phyloP scores from a whole-genome alignment of 2,113 vertebrate genomes.

The Alethe castanea region DNA sequence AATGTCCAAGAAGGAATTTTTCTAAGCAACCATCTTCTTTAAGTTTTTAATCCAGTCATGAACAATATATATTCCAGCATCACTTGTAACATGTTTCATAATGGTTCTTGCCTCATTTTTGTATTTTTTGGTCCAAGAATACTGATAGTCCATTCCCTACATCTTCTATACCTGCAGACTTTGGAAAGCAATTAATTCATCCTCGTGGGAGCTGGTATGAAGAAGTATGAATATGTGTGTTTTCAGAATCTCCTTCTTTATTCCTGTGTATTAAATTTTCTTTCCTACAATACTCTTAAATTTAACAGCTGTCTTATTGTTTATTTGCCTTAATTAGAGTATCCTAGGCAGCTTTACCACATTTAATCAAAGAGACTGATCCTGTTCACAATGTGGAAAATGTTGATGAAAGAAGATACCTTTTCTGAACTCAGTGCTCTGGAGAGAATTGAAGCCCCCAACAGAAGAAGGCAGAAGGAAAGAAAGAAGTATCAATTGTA shows the following conservation, averaged over 20 bases:
- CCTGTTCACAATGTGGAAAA: not conserved
- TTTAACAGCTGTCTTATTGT: not conserved
- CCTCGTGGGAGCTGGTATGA: not conserved
- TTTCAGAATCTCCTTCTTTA: not conserved
- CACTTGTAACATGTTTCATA: not conserved
- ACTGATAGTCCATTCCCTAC: not conserved
- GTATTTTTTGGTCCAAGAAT: not conserved
- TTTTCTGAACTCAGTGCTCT: not conserved
- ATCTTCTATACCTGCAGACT: not conserved
- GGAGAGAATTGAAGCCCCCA: not conserved
- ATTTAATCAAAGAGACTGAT: not conserved
- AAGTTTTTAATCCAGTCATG: not conserved
- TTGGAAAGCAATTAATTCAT: not conserved
- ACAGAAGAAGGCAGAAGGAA: not conserved
- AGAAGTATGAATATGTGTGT: not conserved
- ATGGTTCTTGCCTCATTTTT: not conserved
- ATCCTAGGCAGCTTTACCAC: not conserved
- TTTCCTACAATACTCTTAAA: not conserved
- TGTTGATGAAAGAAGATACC: not conserved
- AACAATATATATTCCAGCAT: not conserved
- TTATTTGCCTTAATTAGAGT: conserved; percentile 4
- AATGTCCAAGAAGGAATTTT: not conserved
- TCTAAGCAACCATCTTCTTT: not conserved
- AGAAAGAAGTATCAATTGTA: not conserved
- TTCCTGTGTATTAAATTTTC: not conserved